A percentile compares a stretch with the other conserved stretches of the same genome.
Evolutionary conservation across 2,888 invertebrate species (phyloP).

Genomic region (Boloria euphrosyne): DNA sequence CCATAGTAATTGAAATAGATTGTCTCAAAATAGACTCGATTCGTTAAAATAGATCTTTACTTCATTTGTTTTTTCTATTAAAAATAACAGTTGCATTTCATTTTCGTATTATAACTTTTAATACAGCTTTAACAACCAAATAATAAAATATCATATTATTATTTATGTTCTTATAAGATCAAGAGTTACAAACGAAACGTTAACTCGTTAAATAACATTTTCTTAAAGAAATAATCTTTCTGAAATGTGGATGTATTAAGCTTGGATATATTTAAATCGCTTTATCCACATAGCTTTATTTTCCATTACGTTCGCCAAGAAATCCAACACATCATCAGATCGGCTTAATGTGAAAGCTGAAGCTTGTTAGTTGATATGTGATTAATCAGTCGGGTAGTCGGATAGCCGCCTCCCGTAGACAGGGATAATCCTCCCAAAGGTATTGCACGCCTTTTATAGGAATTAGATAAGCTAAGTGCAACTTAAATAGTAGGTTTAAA

Average conservation of each 20-base stretch:
- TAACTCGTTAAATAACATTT: too few species aligned
- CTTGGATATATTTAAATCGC: conserved; percentile 2
- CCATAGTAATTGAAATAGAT: conserved; percentile 19
- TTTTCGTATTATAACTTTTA: too few species aligned
- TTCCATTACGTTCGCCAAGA: conserved; percentile 25
- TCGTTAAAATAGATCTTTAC: not conserved
- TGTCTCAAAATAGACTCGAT: conserved; percentile 12
- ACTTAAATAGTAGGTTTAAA: conserved; percentile 5
- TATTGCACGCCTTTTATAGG: conserved; percentile 29
- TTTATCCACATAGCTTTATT: conserved; percentile 16
- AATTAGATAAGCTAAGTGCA: conserved; percentile 1
- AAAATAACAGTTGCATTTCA: too few species aligned
- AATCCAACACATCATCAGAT: conserved; percentile 33
- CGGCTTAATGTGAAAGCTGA: conserved; percentile 42
- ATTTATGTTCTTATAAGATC: too few species aligned
- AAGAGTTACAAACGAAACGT: too few species aligned
- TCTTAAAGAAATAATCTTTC: too few species aligned
- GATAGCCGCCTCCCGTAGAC: conserved; percentile 40
- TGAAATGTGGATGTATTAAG: not conserved
- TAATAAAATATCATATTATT: too few species aligned
- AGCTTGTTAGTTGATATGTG: conserved; percentile 47
- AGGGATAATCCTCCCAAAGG: conserved; percentile 39
- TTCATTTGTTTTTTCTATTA: not conserved
- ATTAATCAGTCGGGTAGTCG: conserved; percentile 45
- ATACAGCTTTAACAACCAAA: too few species aligned